Conservation (phyloP, 2,888 invertebrate genomes). For the Parthenolecanium corni region DNA sequence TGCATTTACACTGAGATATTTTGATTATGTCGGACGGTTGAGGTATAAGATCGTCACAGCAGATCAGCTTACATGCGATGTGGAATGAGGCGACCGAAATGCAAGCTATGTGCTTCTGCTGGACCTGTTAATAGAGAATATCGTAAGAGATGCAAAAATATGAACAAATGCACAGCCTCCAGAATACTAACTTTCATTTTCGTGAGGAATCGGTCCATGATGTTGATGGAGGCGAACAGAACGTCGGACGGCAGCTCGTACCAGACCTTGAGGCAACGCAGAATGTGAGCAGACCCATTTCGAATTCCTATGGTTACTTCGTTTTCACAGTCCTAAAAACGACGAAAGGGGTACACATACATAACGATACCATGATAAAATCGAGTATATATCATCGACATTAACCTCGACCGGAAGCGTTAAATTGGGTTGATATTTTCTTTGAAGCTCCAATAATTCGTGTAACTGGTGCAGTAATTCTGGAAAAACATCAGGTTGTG, state of each 20-base stretch:
- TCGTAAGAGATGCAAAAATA: background rate
- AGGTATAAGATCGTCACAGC: slow-evolving; percentile 35
- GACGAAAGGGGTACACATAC: slow-evolving; percentile 21
- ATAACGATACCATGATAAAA: slow-evolving; percentile 3
- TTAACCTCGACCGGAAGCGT: slow-evolving; percentile 55
- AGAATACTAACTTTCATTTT: slow-evolving; percentile 61
- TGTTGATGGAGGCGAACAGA: slow-evolving; percentile 62
- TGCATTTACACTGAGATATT: slow-evolving; percentile 66
- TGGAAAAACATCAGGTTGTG: slow-evolving; percentile 32
- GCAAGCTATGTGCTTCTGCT: slow-evolving; percentile 74
- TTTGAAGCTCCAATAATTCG: slow-evolving; percentile 56
- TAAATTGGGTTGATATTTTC: slow-evolving; percentile 57
- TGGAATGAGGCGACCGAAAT: slow-evolving; percentile 77
- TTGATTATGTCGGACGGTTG: slow-evolving; percentile 50
- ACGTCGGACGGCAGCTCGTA: slow-evolving; percentile 69
- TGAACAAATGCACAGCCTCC: too few relatives aligned
- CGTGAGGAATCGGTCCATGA: slow-evolving; percentile 69
- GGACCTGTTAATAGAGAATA: slow-evolving; percentile 41
- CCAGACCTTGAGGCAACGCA: slow-evolving; percentile 73
- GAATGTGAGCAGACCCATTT: slow-evolving; percentile 67
- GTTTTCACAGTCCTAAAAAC: slow-evolving; percentile 45
- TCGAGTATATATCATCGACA: background rate
- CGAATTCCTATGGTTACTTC: slow-evolving; percentile 65
- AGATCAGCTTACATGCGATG: slow-evolving; percentile 55
- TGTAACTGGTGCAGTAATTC: slow-evolving; percentile 47